Evolutionary conservation across 2,113 vertebrate genomes (phyloP).

Genomic region (Trinectes maculatus): DNA sequence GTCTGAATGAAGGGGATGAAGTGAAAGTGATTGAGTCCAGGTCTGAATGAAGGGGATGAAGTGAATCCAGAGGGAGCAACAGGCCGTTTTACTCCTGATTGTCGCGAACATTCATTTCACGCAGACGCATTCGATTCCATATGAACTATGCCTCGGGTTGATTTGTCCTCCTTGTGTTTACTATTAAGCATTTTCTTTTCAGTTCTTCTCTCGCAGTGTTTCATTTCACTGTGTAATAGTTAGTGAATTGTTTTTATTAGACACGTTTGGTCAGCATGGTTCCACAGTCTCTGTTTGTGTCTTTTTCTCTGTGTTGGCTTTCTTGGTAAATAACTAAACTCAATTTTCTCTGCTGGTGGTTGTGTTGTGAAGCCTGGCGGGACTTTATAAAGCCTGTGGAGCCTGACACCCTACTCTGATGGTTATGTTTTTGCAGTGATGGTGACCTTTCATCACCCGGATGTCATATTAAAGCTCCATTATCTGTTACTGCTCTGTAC

Average conservation of each 20-base stretch:
- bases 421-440: conserved; percentile 3
- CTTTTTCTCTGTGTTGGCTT: conserved; percentile 6
- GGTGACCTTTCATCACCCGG: conserved; percentile 13
- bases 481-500: neutral
- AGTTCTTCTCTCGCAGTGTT: conserved; percentile 1
- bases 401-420: conserved; percentile 20
- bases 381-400: conserved; percentile 50
- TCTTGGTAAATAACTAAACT: conserved; percentile 59
- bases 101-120: conserved; percentile 16
- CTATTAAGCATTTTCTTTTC: neutral
- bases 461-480: conserved; percentile 6
- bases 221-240: conserved; percentile 25
- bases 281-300: conserved; percentile 37
- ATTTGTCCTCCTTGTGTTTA: conserved; percentile 13
- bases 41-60: conserved; percentile 35
- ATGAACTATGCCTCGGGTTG: neutral
- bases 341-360: conserved; percentile 72
- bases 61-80: conserved; percentile 16
- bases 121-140: conserved; percentile 10
- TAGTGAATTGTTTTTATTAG: conserved; percentile 49
- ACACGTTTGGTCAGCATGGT: conserved; percentile 51
- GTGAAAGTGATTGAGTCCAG: conserved; percentile 51
- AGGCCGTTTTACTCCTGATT: conserved; percentile 10
- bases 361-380: conserved; percentile 51
- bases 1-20: conserved; percentile 35